A percentile compares a stretch with the other conserved stretches of the same genome.
These are phyloP conservation scores for Nymphicus hollandicus DNA, from an alignment of 2,113 vertebrate species.

Conservation along the genomic window DNA sequence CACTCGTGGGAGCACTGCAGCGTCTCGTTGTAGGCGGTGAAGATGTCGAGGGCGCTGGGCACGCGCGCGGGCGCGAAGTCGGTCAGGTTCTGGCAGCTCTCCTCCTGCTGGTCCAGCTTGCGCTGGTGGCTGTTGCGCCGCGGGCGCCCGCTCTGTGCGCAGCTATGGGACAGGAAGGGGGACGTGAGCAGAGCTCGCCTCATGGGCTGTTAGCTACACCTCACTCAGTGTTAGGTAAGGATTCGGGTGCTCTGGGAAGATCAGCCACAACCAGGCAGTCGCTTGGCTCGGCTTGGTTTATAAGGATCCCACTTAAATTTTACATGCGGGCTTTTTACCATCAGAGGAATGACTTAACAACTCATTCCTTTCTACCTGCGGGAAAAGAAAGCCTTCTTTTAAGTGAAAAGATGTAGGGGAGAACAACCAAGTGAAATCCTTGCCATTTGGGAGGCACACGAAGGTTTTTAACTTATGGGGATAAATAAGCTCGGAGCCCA, in stretches of 20 bases:
- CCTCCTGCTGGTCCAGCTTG: conserved; percentile 96
- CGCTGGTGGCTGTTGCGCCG: conserved; percentile 94
- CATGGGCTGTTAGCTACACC: background rate
- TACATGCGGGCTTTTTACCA: background rate
- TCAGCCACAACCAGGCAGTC: background rate
- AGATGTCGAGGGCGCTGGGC: conserved; percentile 95
- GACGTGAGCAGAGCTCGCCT: too few species aligned
- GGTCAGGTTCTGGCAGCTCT: conserved; percentile 97
- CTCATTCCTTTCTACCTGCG: background rate
- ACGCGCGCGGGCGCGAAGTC: conserved; percentile 93
- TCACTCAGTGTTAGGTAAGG: background rate
- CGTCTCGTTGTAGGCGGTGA: conserved; percentile 97
- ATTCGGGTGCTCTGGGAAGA: background rate
- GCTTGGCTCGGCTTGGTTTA: background rate
- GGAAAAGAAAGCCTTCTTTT: background rate
- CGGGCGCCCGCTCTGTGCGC: conserved; percentile 89
- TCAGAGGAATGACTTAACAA: background rate
- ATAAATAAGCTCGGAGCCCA: background rate
- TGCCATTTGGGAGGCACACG: background rate
- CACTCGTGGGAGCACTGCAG: conserved; percentile 98
- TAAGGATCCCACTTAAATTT: conserved; percentile 7
- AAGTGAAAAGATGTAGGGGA: background rate
- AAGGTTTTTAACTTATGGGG: background rate
- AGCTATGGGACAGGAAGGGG: conserved; percentile 75
- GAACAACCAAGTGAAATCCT: background rate